Conservation (phyloP, 2,113 vertebrate genomes). For the Atrichornis clamosus region DNA sequence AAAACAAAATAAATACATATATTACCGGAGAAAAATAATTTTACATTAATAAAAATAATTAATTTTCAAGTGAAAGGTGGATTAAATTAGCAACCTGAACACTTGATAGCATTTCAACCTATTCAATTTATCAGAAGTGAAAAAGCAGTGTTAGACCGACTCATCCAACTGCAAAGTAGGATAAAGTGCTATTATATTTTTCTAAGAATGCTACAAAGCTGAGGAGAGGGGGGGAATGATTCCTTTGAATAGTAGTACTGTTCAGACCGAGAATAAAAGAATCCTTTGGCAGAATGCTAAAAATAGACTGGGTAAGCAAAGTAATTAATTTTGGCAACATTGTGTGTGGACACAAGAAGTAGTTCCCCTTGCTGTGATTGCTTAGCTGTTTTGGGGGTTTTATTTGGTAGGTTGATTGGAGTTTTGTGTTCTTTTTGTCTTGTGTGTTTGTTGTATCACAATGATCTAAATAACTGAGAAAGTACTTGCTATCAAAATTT, state of each 20-base stretch:
- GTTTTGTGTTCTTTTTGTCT: not conserved
- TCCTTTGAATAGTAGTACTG: not conserved
- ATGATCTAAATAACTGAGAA: not conserved
- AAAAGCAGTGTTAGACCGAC: not conserved
- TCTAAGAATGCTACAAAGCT: not conserved
- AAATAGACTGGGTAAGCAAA: not conserved
- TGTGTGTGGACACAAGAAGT: not conserved
- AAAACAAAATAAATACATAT: not conserved
- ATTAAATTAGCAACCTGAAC: not conserved
- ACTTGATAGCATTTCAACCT: not conserved
- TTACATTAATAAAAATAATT: not conserved
- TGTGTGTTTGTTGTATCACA: not conserved
- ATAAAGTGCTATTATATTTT: not conserved
- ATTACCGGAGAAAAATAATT: not conserved
- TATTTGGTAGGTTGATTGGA: not conserved
- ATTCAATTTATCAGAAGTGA: not conserved
- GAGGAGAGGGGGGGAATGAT: accelerated
- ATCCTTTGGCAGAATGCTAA: not conserved
- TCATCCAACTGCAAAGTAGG: not conserved
- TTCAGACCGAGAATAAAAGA: not conserved
- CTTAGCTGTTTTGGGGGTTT: not conserved
- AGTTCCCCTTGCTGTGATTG: not conserved
- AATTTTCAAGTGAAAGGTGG: not conserved
- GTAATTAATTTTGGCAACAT: not conserved
- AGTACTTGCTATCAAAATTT: not conserved